Percentiles rank a stretch among this genome's conserved stretches.
These are phyloP conservation scores for Seira musarum DNA, from an alignment of 2,888 invertebrate species.

Conservation along the genomic window DNA sequence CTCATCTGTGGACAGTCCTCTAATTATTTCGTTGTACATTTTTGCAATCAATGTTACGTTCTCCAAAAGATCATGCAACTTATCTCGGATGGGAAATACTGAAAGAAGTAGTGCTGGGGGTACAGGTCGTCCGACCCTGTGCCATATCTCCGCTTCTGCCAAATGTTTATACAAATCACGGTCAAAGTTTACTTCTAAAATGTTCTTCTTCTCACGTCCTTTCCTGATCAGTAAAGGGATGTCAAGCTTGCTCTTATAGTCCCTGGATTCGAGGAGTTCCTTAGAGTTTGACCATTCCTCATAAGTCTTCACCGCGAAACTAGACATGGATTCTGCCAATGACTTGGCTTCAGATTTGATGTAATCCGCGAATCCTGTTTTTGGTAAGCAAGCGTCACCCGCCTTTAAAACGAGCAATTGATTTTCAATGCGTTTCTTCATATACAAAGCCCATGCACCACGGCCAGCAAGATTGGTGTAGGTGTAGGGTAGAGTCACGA, in stretches of 20 bases:
- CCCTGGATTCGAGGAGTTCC: too few relatives aligned
- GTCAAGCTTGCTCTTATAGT: conserved; percentile 74
- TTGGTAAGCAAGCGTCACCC: conserved; percentile 82
- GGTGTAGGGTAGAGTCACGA: conserved; percentile 58
- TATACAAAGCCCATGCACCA: conserved; percentile 63
- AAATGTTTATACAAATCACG: conserved; percentile 70
- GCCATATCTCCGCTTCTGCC: conserved; percentile 68
- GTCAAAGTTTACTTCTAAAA: conserved; percentile 74
- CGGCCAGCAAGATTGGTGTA: conserved; percentile 63
- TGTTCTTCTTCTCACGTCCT: conserved; percentile 72
- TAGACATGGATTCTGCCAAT: conserved; percentile 72
- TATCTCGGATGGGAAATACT: conserved; percentile 62
- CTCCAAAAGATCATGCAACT: conserved; percentile 79
- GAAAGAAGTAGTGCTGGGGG: conserved; percentile 58
- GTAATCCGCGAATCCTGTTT: conserved; percentile 81
- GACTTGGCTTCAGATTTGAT: conserved; percentile 80
- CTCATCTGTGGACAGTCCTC: conserved; percentile 83
- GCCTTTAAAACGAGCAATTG: conserved; percentile 76
- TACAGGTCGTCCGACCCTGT: conserved; percentile 60
- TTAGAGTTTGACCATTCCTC: conserved; percentile 72
- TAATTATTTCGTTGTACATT: conserved; percentile 85
- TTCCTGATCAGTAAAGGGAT: conserved; percentile 83
- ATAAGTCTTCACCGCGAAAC: conserved; percentile 75
- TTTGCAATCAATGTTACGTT: conserved; percentile 82
- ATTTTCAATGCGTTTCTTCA: conserved; percentile 62